A percentile compares a stretch with the other conserved stretches of the same genome.
These are phyloP conservation scores for Pampus argenteus DNA, from an alignment of 2,797 vertebrate species.

Conservation along the genomic window DNA sequence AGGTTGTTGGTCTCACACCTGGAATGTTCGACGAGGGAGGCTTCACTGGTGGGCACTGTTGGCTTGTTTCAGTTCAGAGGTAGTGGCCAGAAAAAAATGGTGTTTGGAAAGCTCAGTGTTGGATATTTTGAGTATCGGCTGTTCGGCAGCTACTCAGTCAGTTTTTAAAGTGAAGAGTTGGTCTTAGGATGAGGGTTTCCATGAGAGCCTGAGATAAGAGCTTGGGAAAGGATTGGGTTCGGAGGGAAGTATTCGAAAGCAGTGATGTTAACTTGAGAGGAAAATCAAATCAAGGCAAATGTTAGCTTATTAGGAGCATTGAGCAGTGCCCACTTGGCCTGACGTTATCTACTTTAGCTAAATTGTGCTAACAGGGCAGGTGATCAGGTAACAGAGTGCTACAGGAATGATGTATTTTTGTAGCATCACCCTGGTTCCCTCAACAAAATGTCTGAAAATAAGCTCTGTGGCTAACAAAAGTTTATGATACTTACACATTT, in stretches of 20 bases:
- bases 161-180: background rate
- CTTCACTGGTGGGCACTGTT: background rate
- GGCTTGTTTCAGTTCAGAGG: background rate
- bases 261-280: background rate
- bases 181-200: background rate
- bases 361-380: too few species aligned
- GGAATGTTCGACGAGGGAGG: background rate
- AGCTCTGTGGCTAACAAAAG: too few species aligned
- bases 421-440: too few species aligned
- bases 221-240: background rate
- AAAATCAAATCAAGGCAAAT: background rate
- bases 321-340: background rate
- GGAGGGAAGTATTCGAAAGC: background rate
- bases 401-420: too few species aligned
- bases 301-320: background rate
- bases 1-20: constrained; percentile 11
- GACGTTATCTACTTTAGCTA: too few species aligned
- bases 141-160: constrained; percentile 2
- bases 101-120: constrained; percentile 17
- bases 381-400: too few species aligned
- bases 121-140: constrained; percentile 19
- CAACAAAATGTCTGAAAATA: too few species aligned
- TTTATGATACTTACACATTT: too few species aligned
- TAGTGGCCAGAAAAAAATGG: constrained; percentile 1
- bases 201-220: constrained; percentile 5